Evolutionary conservation across 2,888 invertebrate genomes (phyloP), one percentile per base, ranked within the genome.

Genomic region (Calliphora vomitoria): DNA sequence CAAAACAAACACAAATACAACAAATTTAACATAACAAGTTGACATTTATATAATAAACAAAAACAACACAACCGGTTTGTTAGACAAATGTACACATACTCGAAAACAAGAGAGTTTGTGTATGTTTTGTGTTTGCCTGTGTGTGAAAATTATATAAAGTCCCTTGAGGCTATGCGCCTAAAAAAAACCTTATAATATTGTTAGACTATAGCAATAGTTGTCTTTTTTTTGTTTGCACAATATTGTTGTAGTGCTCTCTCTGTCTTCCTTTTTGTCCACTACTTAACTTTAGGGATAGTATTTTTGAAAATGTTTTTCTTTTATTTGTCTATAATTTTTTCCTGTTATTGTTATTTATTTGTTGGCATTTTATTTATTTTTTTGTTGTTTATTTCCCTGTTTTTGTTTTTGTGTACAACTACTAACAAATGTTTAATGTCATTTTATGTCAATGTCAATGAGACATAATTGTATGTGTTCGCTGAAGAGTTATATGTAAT

Each of bases 141-240:
- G 35, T 79, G 60, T 68, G 58, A 60, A 74, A 79, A 53, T 76
- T 83, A 90, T 90, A 91, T 90, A 91, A 92, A 90, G 91, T 91
- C 91, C 91, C 92, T 90, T 89, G 90, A 90, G 91, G 90, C 90
- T 87, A 88, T 85, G 88, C 89, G 88, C 89, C 88, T 89, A 88
- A 89, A 88, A 75, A 75, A 87, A 88, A 50, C 78, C 85, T 41
- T 82, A 81, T 66, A 81, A 83, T 62, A 81, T 82, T 85, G 68
- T 85, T 81, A 47, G 76, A 60, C 62, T 79, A 41, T 69, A 80
- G 69, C 60, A 84, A 81, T 75, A 79, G 78, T 82, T 76, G 20
- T 75, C n/a, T n/a, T 75, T 38, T 18, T n/a, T 68, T 68, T 53
- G n/a, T 13, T 55, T 64, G 13, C 13, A 47, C 47, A 68, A 68